These are phyloP conservation scores for Oncorhynchus keta DNA, from an alignment of 2,113 vertebrate genomes.

Conservation along the genomic window DNA sequence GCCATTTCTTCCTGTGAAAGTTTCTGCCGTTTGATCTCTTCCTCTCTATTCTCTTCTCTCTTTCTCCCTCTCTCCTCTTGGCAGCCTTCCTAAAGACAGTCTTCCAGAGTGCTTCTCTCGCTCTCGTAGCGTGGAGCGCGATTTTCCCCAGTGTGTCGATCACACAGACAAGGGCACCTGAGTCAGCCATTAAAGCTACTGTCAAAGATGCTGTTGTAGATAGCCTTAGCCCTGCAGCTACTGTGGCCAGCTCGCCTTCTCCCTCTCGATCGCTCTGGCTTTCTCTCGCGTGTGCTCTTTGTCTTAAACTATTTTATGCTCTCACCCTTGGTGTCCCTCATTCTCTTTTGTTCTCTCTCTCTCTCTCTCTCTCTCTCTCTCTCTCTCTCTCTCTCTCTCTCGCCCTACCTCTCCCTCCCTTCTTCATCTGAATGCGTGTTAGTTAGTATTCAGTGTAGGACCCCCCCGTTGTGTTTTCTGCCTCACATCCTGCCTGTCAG, in stretches of 20 bases:
- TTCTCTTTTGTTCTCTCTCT: not conserved
- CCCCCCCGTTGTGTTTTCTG: constrained; percentile 59
- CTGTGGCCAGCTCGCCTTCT: not conserved
- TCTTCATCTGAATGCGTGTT: constrained; percentile 63
- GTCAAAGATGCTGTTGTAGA: not conserved
- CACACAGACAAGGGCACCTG: constrained; percentile 16
- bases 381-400: not conserved
- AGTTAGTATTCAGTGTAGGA: constrained; percentile 66
- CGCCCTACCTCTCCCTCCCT: constrained; percentile 2
- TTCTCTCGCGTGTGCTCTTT: not conserved
- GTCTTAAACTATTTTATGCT: not conserved
- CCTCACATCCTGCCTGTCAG: constrained; percentile 55
- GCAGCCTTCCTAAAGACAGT: not conserved
- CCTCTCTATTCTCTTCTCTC: constrained; percentile 5
- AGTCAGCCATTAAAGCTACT: constrained; percentile 5
- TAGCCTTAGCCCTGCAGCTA: constrained; percentile 3
- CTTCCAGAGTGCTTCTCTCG: not conserved
- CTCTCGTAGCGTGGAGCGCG: not conserved
- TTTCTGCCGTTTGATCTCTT: constrained; percentile 47
- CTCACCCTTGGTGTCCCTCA: not conserved
- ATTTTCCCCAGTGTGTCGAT: not conserved
- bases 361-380: no score
- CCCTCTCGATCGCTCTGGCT: not conserved
- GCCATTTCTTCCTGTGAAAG: constrained; percentile 15
- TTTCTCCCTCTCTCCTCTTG: not conserved